A percentile compares a stretch with the other conserved stretches of the same genome.
Evolutionary conservation across 2,113 vertebrate genomes (phyloP).

Genomic region (Romanogobio albipinnatus): DNA sequence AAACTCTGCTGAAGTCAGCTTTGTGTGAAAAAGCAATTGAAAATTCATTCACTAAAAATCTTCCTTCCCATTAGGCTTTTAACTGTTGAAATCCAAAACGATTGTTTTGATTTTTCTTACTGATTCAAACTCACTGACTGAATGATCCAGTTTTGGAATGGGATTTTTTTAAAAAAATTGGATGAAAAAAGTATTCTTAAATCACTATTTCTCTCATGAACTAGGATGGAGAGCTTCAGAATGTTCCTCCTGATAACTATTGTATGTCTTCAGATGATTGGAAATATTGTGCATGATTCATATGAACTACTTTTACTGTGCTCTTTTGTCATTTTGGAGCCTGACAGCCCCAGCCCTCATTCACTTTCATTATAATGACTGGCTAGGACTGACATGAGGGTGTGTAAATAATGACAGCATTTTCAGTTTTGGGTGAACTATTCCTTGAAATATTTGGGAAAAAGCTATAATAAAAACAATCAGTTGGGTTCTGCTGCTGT

Average conservation of each 20-base stretch:
- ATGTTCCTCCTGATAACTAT: background rate
- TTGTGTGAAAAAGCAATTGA: background rate
- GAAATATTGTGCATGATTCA: background rate
- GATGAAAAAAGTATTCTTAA: background rate
- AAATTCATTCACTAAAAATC: background rate
- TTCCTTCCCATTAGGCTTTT: background rate
- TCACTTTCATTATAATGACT: background rate
- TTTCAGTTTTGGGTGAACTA: background rate
- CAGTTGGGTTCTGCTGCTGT: constrained; percentile 27
- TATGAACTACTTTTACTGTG: background rate
- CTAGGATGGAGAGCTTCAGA: background rate
- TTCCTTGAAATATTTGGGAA: background rate
- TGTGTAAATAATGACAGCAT: constrained; percentile 17
- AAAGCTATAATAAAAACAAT: constrained; percentile 15
- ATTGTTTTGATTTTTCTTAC: background rate
- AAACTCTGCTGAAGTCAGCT: background rate
- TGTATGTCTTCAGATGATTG: background rate
- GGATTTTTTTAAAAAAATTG: background rate
- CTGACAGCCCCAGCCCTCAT: background rate
- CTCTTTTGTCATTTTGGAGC: background rate
- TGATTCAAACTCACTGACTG: background rate
- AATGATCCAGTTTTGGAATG: background rate
- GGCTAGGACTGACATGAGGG: background rate
- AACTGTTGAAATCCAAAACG: background rate
- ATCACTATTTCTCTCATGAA: background rate